These are phyloP conservation scores for Pristionchus entomophagus DNA, from an alignment of 2,888 invertebrate species.

Conservation along the genomic window DNA sequence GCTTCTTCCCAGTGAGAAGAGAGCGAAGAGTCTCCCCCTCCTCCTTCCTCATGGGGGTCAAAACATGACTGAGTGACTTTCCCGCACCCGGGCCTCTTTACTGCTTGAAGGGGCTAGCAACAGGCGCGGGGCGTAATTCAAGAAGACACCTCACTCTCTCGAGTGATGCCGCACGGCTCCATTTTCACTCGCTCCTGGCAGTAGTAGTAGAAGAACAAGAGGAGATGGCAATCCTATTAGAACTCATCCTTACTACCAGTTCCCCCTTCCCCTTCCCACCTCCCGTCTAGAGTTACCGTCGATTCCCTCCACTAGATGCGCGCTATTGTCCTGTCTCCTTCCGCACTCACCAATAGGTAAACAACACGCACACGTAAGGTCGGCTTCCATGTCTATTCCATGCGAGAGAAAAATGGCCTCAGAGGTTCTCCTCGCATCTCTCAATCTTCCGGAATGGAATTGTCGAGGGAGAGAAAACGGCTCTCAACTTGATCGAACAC, in stretches of 20 bases:
- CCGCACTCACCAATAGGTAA: constrained; percentile 16
- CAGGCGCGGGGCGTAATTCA: constrained; percentile 10
- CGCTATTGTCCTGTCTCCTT: background rate
- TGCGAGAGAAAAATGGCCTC: background rate
- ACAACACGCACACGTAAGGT: constrained; percentile 21
- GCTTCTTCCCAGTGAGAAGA: background rate
- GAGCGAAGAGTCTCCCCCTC: background rate
- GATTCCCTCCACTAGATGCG: constrained; percentile 2
- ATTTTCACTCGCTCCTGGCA: background rate
- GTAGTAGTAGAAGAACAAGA: background rate
- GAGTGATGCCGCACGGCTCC: background rate
- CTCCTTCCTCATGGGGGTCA: background rate
- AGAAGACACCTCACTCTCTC: constrained; percentile 29
- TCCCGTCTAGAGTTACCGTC: constrained; percentile 14
- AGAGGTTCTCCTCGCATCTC: background rate
- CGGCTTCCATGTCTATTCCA: background rate
- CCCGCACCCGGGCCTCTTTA: background rate
- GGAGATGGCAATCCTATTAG: background rate
- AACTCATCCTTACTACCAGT: constrained; percentile 8
- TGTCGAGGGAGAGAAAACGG: constrained; percentile 18
- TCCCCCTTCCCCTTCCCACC: background rate
- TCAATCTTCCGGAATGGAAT: constrained; percentile 25
- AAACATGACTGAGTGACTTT: background rate
- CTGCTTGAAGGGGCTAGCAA: background rate
- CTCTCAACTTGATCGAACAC: constrained; percentile 40